phyloP scores from a whole-genome alignment of 2,888 invertebrate species.

The Troides helena region DNA sequence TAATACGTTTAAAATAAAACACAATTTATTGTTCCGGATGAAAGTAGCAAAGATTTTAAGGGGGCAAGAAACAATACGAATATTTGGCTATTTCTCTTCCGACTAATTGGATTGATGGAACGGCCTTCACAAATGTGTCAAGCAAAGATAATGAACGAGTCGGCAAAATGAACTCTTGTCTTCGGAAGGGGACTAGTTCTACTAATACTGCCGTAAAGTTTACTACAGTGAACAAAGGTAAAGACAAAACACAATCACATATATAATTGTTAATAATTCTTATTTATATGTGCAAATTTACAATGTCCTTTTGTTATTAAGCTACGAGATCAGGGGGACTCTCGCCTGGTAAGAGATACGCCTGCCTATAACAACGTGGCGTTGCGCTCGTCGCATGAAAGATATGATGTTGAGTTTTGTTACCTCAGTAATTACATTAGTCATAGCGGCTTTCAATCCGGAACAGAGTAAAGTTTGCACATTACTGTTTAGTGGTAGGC shows the following conservation, averaged over 20 bases:
- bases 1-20: background rate
- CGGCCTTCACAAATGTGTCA: constrained; percentile 63
- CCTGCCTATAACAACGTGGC: too few relatives aligned
- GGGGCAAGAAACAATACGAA: constrained; percentile 23
- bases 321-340: too few relatives aligned
- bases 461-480: too few relatives aligned
- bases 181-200: constrained; percentile 42
- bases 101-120: constrained; percentile 71
- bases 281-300: too few relatives aligned
- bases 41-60: background rate
- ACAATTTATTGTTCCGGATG: background rate
- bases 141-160: constrained; percentile 64
- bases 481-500: too few relatives aligned
- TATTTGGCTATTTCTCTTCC: constrained; percentile 54
- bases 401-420: too few relatives aligned
- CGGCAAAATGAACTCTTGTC: constrained; percentile 54
- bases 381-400: too few relatives aligned
- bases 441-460: too few relatives aligned
- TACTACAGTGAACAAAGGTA: background rate
- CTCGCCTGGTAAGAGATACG: too few relatives aligned
- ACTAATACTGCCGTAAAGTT: background rate
- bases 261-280: too few relatives aligned
- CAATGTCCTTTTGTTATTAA: too few relatives aligned
- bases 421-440: too few relatives aligned
- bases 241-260: background rate